Evolutionary conservation across 2,888 invertebrate species (phyloP).

Genomic region (Xestoiulus laeticollis): DNA sequence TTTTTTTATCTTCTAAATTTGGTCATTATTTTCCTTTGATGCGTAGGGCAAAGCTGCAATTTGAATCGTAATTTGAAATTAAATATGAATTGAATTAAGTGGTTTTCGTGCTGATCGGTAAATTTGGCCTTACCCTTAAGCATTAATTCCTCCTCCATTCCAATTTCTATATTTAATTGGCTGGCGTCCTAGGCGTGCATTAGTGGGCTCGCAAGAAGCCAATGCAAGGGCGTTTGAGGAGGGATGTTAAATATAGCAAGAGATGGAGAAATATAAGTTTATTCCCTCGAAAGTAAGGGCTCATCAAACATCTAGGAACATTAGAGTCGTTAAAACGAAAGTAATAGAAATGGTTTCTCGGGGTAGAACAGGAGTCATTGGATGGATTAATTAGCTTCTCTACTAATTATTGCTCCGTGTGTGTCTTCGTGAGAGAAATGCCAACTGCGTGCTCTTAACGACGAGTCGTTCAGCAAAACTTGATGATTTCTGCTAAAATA

Average conservation of each 20-base stretch:
- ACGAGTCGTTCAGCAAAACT: slow-evolving; percentile 49
- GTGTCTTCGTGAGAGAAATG: slow-evolving; percentile 49
- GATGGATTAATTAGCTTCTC: slow-evolving; percentile 52
- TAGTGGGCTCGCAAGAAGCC: neutral
- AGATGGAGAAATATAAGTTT: slow-evolving; percentile 41
- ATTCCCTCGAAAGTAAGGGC: slow-evolving; percentile 43
- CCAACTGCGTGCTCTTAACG: slow-evolving; percentile 50
- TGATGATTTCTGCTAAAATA: slow-evolving; percentile 48
- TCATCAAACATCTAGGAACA: slow-evolving; percentile 40
- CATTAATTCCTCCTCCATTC: slow-evolving; percentile 5
- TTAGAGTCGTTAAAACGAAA: slow-evolving; percentile 45
- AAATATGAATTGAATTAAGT: slow-evolving; percentile 32
- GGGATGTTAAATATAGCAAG: slow-evolving; percentile 25
- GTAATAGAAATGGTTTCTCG: slow-evolving; percentile 46
- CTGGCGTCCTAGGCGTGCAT: neutral
- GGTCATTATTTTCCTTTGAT: no score
- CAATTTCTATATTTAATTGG: slow-evolving; percentile 43
- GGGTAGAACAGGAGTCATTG: slow-evolving; percentile 40
- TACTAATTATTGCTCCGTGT: slow-evolving; percentile 50
- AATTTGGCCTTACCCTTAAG: neutral
- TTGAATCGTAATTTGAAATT: neutral
- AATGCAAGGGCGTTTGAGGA: neutral
- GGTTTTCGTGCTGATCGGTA: neutral
- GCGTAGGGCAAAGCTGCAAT: no score
- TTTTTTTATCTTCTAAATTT: no score